Percentiles rank a stretch among this genome's conserved stretches.
Conservation (phyloP, 2,113 vertebrate genomes). For the Emydocephalus ijimae region DNA sequence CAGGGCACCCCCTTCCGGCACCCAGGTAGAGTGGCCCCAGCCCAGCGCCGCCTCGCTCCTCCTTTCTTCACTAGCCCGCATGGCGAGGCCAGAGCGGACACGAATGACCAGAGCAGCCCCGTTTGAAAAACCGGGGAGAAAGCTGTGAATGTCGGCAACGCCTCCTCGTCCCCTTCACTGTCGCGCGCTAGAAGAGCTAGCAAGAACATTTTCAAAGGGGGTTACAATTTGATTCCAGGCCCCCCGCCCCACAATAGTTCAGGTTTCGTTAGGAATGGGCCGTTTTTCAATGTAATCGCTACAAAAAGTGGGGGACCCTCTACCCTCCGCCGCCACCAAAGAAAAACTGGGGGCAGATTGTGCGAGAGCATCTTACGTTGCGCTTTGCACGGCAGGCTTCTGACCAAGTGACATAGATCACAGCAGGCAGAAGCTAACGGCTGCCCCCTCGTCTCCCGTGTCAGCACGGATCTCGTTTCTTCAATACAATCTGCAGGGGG, state of each 20-base stretch:
- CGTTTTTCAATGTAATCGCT: not conserved
- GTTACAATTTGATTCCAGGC: not conserved
- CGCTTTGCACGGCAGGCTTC: not conserved
- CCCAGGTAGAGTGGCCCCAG: not conserved
- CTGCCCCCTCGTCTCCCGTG: not conserved
- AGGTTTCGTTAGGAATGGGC: not conserved
- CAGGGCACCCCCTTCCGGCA: not conserved
- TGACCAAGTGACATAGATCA: conserved; percentile 19
- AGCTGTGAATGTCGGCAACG: not conserved
- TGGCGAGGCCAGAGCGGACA: not conserved
- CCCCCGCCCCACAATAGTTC: no score
- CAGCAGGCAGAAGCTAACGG: not conserved
- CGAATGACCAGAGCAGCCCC: not conserved
- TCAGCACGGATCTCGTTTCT: conserved; percentile 3
- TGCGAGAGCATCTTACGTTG: not conserved
- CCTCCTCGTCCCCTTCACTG: not conserved
- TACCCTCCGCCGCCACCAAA: not conserved
- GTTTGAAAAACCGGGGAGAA: not conserved
- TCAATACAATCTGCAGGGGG: not conserved
- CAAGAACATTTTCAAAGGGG: not conserved
- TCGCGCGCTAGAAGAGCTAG: not conserved
- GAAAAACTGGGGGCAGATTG: not conserved
- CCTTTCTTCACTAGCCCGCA: not conserved
- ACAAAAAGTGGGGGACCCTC: not conserved
- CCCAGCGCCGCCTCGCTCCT: not conserved